Conservation (phyloP, 2,113 vertebrate species). For the Embiotoca jacksoni region DNA sequence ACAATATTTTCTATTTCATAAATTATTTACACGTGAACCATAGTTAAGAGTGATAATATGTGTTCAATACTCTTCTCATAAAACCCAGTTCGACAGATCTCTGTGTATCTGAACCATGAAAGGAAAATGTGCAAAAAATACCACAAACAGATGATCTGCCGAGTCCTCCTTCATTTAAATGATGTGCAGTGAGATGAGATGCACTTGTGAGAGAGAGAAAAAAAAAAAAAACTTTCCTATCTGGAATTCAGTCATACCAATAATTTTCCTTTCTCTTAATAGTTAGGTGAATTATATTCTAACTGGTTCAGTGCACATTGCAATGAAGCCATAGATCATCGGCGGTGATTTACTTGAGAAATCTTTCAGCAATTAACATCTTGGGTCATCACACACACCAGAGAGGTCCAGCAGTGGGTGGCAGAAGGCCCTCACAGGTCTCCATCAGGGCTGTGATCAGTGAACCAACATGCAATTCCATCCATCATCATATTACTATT, state of each 20-base stretch:
- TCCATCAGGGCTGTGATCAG: background rate
- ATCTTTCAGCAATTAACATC: background rate
- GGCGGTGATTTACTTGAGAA: background rate
- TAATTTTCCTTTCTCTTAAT: background rate
- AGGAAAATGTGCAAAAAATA: background rate
- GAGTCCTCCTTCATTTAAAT: background rate
- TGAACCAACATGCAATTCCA: background rate
- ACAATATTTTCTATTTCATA: background rate
- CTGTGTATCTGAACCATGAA: background rate
- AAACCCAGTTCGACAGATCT: background rate
- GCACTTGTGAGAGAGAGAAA: background rate
- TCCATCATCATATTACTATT: background rate
- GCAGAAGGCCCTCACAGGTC: background rate
- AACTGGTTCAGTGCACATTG: constrained; percentile 1
- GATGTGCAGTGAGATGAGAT: background rate
- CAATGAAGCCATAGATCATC: background rate
- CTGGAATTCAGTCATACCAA: background rate
- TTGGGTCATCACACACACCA: background rate
- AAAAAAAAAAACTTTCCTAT: background rate
- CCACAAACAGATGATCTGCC: background rate
- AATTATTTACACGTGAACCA: constrained; percentile 8
- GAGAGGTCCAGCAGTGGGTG: background rate
- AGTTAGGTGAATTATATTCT: constrained; percentile 3
- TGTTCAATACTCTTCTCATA: background rate
- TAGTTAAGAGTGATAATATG: background rate